These are phyloP conservation scores for Chloebia gouldiae DNA, from an alignment of 2,113 vertebrate genomes.

Conservation along the genomic window DNA sequence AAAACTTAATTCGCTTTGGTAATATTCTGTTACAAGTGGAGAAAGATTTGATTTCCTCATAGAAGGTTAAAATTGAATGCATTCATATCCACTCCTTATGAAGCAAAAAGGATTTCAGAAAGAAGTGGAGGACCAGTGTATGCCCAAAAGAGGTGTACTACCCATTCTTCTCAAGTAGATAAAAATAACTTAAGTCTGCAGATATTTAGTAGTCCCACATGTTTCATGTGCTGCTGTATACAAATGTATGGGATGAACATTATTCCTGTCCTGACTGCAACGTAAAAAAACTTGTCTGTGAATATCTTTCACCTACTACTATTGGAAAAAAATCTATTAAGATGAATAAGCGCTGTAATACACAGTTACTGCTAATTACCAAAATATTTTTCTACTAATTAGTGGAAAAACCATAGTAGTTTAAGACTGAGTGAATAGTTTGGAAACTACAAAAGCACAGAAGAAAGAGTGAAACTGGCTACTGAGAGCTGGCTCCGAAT, in stretches of 20 bases:
- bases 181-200: not conserved
- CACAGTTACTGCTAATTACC: slow-evolving; percentile 47
- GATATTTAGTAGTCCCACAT: not conserved
- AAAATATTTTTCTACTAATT: slow-evolving; percentile 57
- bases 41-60: not conserved
- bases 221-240: not conserved
- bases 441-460: slow-evolving; percentile 60
- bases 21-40: not conserved
- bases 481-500: slow-evolving; percentile 42
- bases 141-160: not conserved
- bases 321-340: not conserved
- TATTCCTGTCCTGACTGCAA: not conserved
- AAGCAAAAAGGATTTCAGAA: not conserved
- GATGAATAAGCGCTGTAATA: slow-evolving; percentile 24
- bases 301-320: slow-evolving; percentile 11
- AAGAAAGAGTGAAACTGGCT: slow-evolving; percentile 53
- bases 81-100: not conserved
- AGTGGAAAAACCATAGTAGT: not conserved
- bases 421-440: slow-evolving; percentile 27
- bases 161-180: not conserved
- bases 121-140: not conserved
- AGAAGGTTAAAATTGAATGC: not conserved
- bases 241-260: not conserved
- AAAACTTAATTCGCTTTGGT: not conserved
- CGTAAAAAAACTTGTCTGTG: not conserved